Evolutionary conservation across 2,888 invertebrate species (phyloP).

Genomic region (Ormyrus rosae): DNA sequence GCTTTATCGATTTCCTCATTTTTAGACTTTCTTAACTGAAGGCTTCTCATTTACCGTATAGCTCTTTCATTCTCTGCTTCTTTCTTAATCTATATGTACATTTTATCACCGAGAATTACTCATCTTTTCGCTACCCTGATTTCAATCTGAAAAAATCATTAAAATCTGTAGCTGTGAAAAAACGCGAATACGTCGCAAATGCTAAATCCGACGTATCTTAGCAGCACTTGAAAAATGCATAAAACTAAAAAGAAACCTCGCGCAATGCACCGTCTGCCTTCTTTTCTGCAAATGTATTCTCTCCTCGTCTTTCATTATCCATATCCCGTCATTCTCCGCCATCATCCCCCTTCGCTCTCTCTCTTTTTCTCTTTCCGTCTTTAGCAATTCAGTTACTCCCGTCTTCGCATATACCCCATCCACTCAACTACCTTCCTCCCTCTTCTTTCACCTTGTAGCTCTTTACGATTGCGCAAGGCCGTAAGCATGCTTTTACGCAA

Average conservation of each 20-base stretch:
- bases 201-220: too few species aligned
- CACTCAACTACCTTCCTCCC: constrained; percentile 9
- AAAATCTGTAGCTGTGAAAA: too few species aligned
- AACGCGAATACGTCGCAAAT: too few species aligned
- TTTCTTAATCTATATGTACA: background rate
- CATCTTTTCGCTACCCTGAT: background rate
- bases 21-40: constrained; percentile 12
- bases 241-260: background rate
- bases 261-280: too few species aligned
- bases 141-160: too few species aligned
- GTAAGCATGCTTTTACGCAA: constrained; percentile 33
- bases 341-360: too few species aligned
- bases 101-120: background rate
- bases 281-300: too few species aligned
- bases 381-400: constrained; percentile 30
- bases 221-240: too few species aligned
- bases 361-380: background rate
- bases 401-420: background rate
- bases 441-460: constrained; percentile 2
- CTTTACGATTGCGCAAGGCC: constrained; percentile 33
- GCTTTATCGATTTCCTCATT: constrained; percentile 39
- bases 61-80: constrained; percentile 1
- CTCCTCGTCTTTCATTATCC: background rate
- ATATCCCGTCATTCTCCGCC: too few species aligned
- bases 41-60: background rate